Evolutionary conservation across 2,797 vertebrate genomes (phyloP).

Genomic region (Ptychobarbus kaznakovi): DNA sequence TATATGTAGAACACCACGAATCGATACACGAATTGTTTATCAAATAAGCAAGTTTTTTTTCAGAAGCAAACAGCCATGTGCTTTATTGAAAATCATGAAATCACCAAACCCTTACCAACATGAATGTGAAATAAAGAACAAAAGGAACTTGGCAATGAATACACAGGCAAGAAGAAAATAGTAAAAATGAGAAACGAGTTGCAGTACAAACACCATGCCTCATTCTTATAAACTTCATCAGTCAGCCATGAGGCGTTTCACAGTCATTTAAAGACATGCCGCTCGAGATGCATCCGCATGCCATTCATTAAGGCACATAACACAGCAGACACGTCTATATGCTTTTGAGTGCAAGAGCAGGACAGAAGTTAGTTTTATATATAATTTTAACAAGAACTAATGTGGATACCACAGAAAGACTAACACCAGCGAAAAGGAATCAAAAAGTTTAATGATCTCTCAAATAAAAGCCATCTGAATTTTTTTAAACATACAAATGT

Average conservation of each 20-base stretch:
- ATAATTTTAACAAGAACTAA: not conserved
- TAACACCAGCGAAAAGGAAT: constrained; percentile 80
- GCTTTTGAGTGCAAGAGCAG: constrained; percentile 35
- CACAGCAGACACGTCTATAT: constrained; percentile 37
- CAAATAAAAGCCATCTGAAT: constrained; percentile 87
- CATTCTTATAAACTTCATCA: not conserved
- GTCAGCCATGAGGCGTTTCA: constrained; percentile 16
- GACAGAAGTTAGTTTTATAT: constrained; percentile 1
- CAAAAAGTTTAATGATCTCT: constrained; percentile 91
- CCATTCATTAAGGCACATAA: constrained; percentile 62
- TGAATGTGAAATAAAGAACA: not conserved
- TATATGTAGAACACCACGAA: not conserved
- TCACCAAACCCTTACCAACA: not conserved
- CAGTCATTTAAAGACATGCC: constrained; percentile 35
- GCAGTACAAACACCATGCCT: constrained; percentile 24
- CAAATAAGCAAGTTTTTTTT: not conserved
- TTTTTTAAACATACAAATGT: constrained; percentile 89
- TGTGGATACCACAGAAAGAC: constrained; percentile 1
- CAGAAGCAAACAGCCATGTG: not conserved
- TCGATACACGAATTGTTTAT: not conserved
- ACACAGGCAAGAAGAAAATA: not conserved
- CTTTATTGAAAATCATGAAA: not conserved
- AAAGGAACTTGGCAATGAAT: not conserved
- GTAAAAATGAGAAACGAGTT: constrained; percentile 13
- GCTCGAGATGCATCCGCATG: constrained; percentile 49